phyloP scores from a whole-genome alignment of 1,140 invertebrate species.

The Drosophila pachea region DNA sequence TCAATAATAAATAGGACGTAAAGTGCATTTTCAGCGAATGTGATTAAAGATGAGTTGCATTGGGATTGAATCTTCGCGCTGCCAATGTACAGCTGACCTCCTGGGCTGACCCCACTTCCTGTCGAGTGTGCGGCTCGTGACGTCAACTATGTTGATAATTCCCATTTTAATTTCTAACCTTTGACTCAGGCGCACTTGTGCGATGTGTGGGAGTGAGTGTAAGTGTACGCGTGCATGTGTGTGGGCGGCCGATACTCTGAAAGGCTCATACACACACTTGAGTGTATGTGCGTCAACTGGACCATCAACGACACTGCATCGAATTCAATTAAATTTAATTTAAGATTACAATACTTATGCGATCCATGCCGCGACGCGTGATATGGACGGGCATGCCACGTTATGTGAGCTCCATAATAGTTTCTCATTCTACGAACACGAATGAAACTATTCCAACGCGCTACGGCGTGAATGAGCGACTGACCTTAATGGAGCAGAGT shows the following conservation, averaged over 20 bases:
- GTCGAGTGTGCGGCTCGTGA: slow-evolving; percentile 36
- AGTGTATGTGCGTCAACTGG: slow-evolving; percentile 28
- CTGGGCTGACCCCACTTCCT: slow-evolving; percentile 65
- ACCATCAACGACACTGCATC: slow-evolving; percentile 53
- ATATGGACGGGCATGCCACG: slow-evolving; percentile 15
- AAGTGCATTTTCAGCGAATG: slow-evolving; percentile 26
- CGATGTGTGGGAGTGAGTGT: not conserved
- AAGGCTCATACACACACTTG: slow-evolving; percentile 11
- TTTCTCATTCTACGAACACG: slow-evolving; percentile 3
- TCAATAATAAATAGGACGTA: too few species aligned
- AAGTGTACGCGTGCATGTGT: not conserved
- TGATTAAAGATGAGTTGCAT: slow-evolving; percentile 1
- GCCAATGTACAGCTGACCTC: slow-evolving; percentile 50
- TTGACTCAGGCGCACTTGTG: slow-evolving; percentile 47
- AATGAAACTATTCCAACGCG: slow-evolving; percentile 37
- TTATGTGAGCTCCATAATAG: slow-evolving; percentile 11
- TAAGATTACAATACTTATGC: slow-evolving; percentile 72
- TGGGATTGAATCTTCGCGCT: slow-evolving; percentile 24
- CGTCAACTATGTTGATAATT: slow-evolving; percentile 35
- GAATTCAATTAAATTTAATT: slow-evolving; percentile 79
- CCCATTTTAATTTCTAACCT: slow-evolving; percentile 74
- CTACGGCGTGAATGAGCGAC: slow-evolving; percentile 60
- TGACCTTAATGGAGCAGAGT: slow-evolving; percentile 70
- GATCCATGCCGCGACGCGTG: slow-evolving; percentile 47
- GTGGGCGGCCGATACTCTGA: slow-evolving; percentile 39